Evolutionary conservation across 1,140 invertebrate species (phyloP).

Genomic region (Matsumurasca onukii): DNA sequence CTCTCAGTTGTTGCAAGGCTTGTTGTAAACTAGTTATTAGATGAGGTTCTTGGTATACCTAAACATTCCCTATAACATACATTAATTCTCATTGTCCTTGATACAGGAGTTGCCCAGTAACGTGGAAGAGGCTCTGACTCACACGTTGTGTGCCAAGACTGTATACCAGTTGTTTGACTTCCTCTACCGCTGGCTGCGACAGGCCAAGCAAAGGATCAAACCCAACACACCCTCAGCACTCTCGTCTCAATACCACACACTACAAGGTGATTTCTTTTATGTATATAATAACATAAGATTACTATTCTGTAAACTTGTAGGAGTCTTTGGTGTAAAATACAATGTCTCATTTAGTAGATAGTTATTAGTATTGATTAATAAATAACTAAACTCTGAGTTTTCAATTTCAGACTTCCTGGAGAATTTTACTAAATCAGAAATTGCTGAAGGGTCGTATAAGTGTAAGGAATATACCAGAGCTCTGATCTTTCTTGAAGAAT

Average conservation of each 20-base stretch:
- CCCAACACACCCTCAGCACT: neutral
- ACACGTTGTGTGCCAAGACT: conserved; percentile 57
- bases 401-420: conserved; percentile 55
- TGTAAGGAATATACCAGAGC: conserved; percentile 72
- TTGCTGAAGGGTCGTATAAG: conserved; percentile 68
- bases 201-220: conserved; percentile 42
- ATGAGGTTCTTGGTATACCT: too few relatives aligned
- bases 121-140: neutral
- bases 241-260: neutral
- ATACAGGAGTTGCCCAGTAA: neutral
- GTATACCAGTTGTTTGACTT: conserved; percentile 71
- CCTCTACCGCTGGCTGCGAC: conserved; percentile 68
- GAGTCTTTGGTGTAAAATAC: too few relatives aligned
- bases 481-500: conserved; percentile 70
- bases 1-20: too few relatives aligned
- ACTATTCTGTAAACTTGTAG: too few relatives aligned
- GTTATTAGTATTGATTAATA: too few relatives aligned
- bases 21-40: too few relatives aligned
- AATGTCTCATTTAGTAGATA: too few relatives aligned
- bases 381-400: too few relatives aligned
- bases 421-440: conserved; percentile 62
- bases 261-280: neutral
- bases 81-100: too few relatives aligned
- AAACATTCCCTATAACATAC: too few relatives aligned
- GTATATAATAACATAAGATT: too few relatives aligned